phyloP scores from a whole-genome alignment of 2,888 invertebrate genomes.

The Calephelis perditalis region DNA sequence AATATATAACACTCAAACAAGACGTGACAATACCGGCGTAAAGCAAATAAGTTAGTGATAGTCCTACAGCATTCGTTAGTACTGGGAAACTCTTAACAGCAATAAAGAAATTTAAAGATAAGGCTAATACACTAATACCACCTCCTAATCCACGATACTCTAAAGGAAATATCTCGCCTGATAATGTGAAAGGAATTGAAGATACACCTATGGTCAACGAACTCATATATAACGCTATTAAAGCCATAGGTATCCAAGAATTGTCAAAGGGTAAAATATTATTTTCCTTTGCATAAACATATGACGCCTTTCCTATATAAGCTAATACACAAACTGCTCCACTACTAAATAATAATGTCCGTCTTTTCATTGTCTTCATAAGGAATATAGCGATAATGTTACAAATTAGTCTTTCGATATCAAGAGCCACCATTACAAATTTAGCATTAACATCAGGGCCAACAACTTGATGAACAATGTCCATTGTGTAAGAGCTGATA shows the following conservation, averaged over 20 bases:
- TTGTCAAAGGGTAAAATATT: constrained; percentile 46
- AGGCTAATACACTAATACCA: constrained; percentile 79
- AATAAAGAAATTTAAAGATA: constrained; percentile 81
- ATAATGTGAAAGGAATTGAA: constrained; percentile 84
- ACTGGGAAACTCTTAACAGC: constrained; percentile 82
- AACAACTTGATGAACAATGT: constrained; percentile 78
- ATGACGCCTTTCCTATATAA: constrained; percentile 73
- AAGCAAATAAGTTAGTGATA: constrained; percentile 77
- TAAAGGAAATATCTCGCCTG: constrained; percentile 83
- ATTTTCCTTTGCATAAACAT: constrained; percentile 56
- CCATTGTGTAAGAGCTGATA: constrained; percentile 82
- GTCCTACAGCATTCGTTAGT: constrained; percentile 69
- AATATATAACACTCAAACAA: constrained; percentile 72
- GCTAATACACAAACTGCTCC: constrained; percentile 77
- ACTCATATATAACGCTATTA: constrained; percentile 76
- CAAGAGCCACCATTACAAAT: constrained; percentile 80
- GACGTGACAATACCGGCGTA: constrained; percentile 77
- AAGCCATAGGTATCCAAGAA: constrained; percentile 67
- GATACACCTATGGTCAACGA: constrained; percentile 79
- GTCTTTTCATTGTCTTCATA: constrained; percentile 77
- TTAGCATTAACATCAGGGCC: constrained; percentile 80
- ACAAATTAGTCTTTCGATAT: constrained; percentile 78
- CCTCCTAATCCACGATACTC: constrained; percentile 81
- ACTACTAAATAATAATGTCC: constrained; percentile 79
- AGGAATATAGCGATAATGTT: constrained; percentile 80